Percentiles rank a stretch among this genome's conserved stretches.
phyloP scores from a whole-genome alignment of 2,888 invertebrate species.

The Coremacera marginata region DNA sequence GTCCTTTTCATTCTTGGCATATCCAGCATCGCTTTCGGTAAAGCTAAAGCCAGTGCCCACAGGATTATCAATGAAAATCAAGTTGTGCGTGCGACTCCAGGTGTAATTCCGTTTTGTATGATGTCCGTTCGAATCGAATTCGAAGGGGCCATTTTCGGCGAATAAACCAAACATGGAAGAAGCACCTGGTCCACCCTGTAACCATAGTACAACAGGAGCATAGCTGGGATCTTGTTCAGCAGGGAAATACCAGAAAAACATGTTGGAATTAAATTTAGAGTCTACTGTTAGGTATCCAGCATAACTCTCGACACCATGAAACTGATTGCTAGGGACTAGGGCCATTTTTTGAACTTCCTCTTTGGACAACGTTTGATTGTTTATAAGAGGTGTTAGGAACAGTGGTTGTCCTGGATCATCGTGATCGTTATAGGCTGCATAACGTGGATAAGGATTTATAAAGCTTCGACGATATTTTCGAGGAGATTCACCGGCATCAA shows the following conservation, averaged over 20 bases:
- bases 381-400: slow-evolving; percentile 62
- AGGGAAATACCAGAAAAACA: slow-evolving; percentile 95
- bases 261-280: slow-evolving; percentile 80
- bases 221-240: slow-evolving; percentile 71
- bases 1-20: slow-evolving; percentile 82
- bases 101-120: slow-evolving; percentile 76
- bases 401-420: slow-evolving; percentile 70
- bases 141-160: slow-evolving; percentile 85
- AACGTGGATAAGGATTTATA: slow-evolving; percentile 68
- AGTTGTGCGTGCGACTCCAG: slow-evolving; percentile 82
- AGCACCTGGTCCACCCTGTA: slow-evolving; percentile 89
- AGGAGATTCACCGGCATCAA: slow-evolving; percentile 11
- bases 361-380: slow-evolving; percentile 64
- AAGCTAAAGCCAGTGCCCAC: slow-evolving; percentile 95
- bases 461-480: slow-evolving; percentile 58
- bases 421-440: slow-evolving; percentile 55
- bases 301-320: slow-evolving; percentile 70
- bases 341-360: slow-evolving; percentile 68
- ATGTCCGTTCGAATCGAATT: slow-evolving; percentile 69
- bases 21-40: slow-evolving; percentile 81
- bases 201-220: slow-evolving; percentile 84
- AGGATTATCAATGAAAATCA: slow-evolving; percentile 93
- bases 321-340: slow-evolving; percentile 61
- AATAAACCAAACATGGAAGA: slow-evolving; percentile 85
- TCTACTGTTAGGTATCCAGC: slow-evolving; percentile 85